Percentiles rank a stretch among this genome's conserved stretches.
Evolutionary conservation across 2,888 invertebrate species (phyloP).

Genomic region (Chymomyza amoena): DNA sequence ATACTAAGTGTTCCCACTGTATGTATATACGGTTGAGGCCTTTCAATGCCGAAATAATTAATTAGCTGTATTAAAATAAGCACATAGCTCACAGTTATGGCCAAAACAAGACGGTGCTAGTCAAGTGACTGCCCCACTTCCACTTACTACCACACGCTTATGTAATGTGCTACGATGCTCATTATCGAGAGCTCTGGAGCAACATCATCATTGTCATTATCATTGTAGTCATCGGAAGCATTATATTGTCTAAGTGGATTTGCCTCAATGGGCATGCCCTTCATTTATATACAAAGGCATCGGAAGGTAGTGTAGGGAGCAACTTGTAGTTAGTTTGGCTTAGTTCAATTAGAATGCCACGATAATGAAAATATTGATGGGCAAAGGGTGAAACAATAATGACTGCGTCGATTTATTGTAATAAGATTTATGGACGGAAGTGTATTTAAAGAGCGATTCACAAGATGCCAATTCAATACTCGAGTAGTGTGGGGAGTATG

Average conservation of each 20-base stretch:
- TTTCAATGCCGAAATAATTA: slow-evolving; percentile 38
- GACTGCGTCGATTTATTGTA: neutral
- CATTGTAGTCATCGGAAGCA: slow-evolving; percentile 24
- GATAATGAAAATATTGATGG: neutral
- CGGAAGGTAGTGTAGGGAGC: slow-evolving; percentile 32
- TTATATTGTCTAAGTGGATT: slow-evolving; percentile 16
- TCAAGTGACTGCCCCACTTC: neutral
- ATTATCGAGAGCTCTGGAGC: slow-evolving; percentile 28
- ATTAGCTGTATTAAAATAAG: slow-evolving; percentile 39
- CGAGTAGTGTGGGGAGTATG: no score
- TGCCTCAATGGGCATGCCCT: slow-evolving; percentile 31
- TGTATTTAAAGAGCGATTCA: neutral
- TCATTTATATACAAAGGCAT: slow-evolving; percentile 55
- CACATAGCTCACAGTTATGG: slow-evolving; percentile 18
- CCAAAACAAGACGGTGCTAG: neutral
- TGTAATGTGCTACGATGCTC: neutral
- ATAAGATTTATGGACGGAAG: neutral
- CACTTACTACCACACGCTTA: neutral
- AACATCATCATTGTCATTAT: slow-evolving; percentile 23
- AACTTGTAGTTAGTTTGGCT: neutral
- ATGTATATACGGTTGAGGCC: slow-evolving; percentile 11
- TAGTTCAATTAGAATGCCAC: neutral
- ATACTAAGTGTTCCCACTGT: neutral
- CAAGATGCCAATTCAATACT: no score
- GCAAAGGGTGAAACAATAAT: slow-evolving; percentile 7